Evolutionary conservation across 2,888 invertebrate genomes (phyloP).

Genomic region (Trissolcus japonicus): DNA sequence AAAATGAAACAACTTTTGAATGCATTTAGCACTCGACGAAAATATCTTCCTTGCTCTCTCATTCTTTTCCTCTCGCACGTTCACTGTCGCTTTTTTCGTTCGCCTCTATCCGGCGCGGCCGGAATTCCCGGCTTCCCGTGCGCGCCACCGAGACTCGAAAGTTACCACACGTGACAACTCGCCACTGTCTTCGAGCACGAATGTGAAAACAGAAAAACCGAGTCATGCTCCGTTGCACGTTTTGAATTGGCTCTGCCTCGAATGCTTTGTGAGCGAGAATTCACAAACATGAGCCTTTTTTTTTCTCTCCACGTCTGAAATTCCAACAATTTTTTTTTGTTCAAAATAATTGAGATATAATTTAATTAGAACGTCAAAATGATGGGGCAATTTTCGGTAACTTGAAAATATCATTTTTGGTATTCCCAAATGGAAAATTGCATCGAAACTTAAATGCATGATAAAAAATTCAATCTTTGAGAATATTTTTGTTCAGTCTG

Average conservation of each 20-base stretch:
- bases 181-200: neutral
- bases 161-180: slow-evolving; percentile 1
- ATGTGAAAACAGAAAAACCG: slow-evolving; percentile 14
- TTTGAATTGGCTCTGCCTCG: slow-evolving; percentile 2
- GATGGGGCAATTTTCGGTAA: too few relatives aligned
- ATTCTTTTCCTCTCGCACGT: neutral
- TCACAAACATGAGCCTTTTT: neutral
- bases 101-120: neutral
- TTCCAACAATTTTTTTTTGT: too few relatives aligned
- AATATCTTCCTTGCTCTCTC: neutral
- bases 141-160: neutral
- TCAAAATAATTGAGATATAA: too few relatives aligned
- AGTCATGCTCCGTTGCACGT: slow-evolving; percentile 15
- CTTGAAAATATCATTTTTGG: too few relatives aligned
- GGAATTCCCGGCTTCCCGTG: slow-evolving; percentile 8
- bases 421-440: too few relatives aligned
- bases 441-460: too few relatives aligned
- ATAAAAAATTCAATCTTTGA: too few relatives aligned
- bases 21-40: neutral
- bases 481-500: too few relatives aligned
- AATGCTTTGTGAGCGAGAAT: slow-evolving; percentile 6
- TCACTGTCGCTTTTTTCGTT: neutral
- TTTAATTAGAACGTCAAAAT: too few relatives aligned
- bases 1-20: too few relatives aligned
- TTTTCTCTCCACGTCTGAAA: too few relatives aligned